Evolutionary conservation across 2,797 vertebrate genomes (phyloP).

Genomic region (Sus cebifrons): DNA sequence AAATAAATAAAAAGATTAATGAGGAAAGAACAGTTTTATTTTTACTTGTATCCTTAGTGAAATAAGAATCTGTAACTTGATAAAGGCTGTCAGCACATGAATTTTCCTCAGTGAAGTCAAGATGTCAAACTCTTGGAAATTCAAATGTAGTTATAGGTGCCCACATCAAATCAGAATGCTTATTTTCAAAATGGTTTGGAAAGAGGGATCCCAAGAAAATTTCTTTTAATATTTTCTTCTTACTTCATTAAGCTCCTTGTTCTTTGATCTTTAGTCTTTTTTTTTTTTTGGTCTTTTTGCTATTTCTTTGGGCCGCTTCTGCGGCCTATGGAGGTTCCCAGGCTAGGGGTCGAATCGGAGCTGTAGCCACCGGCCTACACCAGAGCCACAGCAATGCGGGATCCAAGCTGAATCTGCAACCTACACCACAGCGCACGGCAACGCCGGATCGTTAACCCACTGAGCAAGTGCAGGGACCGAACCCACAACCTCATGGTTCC

Average conservation of each 20-base stretch:
- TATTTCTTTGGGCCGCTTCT: too few species aligned
- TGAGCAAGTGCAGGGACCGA: too few species aligned
- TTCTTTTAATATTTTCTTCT: slow-evolving; percentile 34
- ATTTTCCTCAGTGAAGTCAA: background rate
- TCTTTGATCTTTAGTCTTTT: slow-evolving; percentile 24
- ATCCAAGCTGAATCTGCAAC: too few species aligned
- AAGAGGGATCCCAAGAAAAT: slow-evolving; percentile 25
- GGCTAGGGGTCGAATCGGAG: too few species aligned
- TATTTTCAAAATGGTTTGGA: slow-evolving; percentile 50
- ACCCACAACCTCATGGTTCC: too few species aligned
- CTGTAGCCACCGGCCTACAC: too few species aligned
- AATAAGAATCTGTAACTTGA: slow-evolving; percentile 55
- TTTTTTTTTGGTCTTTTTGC: too few species aligned
- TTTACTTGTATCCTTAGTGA: slow-evolving; percentile 45
- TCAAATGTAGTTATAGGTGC: slow-evolving; percentile 52
- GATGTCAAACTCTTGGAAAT: slow-evolving; percentile 41
- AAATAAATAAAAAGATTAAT: background rate
- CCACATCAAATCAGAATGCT: background rate
- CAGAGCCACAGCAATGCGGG: too few species aligned
- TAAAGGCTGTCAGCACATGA: background rate
- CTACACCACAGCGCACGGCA: too few species aligned
- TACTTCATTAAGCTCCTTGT: background rate
- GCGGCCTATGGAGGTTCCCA: too few species aligned
- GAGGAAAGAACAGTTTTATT: slow-evolving; percentile 1
- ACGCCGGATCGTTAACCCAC: too few species aligned